A percentile compares a stretch with the other conserved stretches of the same genome.
These are phyloP conservation scores for Nanger granti DNA, from an alignment of 2,113 vertebrate species.

Conservation along the genomic window DNA sequence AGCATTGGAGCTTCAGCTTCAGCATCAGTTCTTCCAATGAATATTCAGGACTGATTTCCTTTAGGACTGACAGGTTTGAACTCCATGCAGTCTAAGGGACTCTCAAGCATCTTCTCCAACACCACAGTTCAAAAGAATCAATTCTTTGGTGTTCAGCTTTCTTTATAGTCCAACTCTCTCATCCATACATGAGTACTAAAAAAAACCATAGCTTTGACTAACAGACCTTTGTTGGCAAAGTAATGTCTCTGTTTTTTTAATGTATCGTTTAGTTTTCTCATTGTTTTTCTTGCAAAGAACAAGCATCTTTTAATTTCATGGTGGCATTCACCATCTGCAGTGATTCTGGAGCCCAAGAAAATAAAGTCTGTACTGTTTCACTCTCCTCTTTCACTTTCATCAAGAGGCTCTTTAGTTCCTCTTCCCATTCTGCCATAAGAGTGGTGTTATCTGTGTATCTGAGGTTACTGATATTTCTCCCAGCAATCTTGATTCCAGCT, in stretches of 20 bases:
- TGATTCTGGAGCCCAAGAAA: neutral
- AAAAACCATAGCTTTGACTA: neutral
- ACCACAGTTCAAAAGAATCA: neutral
- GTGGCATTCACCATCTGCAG: neutral
- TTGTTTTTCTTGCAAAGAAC: neutral
- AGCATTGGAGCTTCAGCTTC: neutral
- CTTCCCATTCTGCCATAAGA: neutral
- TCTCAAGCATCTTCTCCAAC: neutral
- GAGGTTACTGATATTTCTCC: neutral
- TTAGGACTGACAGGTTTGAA: neutral
- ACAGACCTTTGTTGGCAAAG: neutral
- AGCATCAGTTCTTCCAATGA: neutral
- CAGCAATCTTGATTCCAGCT: neutral
- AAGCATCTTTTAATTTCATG: neutral
- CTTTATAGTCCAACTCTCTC: neutral
- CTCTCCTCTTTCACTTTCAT: neutral
- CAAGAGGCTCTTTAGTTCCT: neutral
- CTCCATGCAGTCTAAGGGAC: neutral
- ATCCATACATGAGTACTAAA: neutral
- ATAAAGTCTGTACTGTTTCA: neutral
- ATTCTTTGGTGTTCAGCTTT: neutral
- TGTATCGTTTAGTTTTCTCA: neutral
- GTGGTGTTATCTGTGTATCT: neutral
- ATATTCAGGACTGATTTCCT: neutral
- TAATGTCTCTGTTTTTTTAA: neutral